These are phyloP conservation scores for Bombus picipes DNA, from an alignment of 1,140 invertebrate genomes.

Conservation along the genomic window DNA sequence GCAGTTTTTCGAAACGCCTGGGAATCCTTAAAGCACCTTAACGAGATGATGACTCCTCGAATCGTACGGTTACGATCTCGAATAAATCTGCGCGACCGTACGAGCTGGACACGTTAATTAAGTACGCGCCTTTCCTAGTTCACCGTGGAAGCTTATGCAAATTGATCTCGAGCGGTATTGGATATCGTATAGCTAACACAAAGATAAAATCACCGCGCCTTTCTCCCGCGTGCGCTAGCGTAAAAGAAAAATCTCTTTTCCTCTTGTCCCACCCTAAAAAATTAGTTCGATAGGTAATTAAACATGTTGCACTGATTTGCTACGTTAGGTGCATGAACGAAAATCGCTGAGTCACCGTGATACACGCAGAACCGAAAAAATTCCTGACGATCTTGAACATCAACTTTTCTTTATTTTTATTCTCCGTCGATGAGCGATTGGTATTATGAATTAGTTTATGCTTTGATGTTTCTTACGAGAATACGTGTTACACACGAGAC, in stretches of 20 bases:
- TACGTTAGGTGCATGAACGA: background rate
- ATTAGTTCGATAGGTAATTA: slow-evolving; percentile 28
- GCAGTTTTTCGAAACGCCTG: slow-evolving; percentile 10
- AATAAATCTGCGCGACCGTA: slow-evolving; percentile 41
- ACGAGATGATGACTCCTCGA: slow-evolving; percentile 49
- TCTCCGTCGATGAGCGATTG: background rate
- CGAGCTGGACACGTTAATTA: slow-evolving; percentile 55
- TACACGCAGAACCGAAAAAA: background rate
- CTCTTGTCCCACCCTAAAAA: background rate
- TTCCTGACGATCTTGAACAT: background rate
- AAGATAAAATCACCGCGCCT: slow-evolving; percentile 49
- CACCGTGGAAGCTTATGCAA: slow-evolving; percentile 48
- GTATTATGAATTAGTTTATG: background rate
- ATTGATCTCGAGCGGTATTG: slow-evolving; percentile 45
- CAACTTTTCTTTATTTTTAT: background rate
- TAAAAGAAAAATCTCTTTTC: slow-evolving; percentile 20
- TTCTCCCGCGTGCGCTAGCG: slow-evolving; percentile 27
- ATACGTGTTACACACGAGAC: background rate
- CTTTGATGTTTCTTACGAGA: background rate
- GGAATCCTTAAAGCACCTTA: slow-evolving; percentile 44
- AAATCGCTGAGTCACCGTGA: slow-evolving; percentile 1
- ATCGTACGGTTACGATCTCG: slow-evolving; percentile 52
- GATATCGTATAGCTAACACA: slow-evolving; percentile 28
- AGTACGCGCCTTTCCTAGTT: slow-evolving; percentile 45
- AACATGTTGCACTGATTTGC: slow-evolving; percentile 42